These are phyloP conservation scores for Xylocampa areola DNA, from an alignment of 2,888 invertebrate species.

Conservation along the genomic window DNA sequence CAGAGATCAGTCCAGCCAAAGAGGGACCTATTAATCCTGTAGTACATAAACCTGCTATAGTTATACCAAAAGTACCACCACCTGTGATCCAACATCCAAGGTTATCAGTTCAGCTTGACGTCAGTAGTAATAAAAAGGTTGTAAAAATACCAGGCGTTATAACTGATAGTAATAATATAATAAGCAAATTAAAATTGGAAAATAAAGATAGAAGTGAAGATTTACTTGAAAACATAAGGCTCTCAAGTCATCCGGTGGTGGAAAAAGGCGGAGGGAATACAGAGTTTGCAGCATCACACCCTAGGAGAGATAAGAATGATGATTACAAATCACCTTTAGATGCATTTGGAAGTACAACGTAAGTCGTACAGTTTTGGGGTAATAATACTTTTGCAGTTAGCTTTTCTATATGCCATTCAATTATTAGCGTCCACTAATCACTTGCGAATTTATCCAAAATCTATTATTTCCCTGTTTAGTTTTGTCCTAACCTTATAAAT, in stretches of 20 bases:
- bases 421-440: background rate
- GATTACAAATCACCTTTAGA: constrained; percentile 84
- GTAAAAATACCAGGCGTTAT: constrained; percentile 69
- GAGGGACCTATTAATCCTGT: constrained; percentile 55
- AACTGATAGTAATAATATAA: constrained; percentile 39
- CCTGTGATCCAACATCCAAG: constrained; percentile 47
- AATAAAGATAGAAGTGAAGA: constrained; percentile 22
- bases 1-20: too few species aligned
- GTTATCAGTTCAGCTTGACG: constrained; percentile 76
- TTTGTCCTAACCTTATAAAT: background rate
- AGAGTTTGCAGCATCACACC: constrained; percentile 18
- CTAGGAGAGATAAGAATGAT: constrained; percentile 50
- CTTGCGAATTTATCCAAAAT: constrained; percentile 9
- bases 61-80: constrained; percentile 50
- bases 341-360: constrained; percentile 75
- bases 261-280: constrained; percentile 56
- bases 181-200: constrained; percentile 19
- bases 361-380: constrained; percentile 62
- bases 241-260: constrained; percentile 46
- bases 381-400: constrained; percentile 5
- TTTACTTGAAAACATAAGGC: constrained; percentile 39
- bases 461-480: background rate
- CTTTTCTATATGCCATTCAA: background rate
- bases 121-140: constrained; percentile 74
- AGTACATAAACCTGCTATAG: constrained; percentile 71